Percentiles rank a stretch among this genome's conserved stretches.
Evolutionary conservation across 1,140 invertebrate species (phyloP).

Genomic region (Monomorium pharaonis): DNA sequence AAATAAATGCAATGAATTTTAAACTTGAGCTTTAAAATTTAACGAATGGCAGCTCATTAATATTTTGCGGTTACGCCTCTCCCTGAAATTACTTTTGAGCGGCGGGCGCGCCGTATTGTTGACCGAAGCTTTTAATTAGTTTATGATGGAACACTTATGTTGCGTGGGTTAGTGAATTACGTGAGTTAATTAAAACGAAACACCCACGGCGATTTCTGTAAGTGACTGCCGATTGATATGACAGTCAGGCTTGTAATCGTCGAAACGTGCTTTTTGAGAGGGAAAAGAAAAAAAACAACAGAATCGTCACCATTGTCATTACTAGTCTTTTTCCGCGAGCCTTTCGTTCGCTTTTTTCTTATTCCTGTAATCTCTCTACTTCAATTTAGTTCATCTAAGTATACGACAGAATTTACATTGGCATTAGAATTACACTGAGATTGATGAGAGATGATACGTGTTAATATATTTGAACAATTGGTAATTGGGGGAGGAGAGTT

Average conservation of each 20-base stretch:
- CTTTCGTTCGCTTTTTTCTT: neutral
- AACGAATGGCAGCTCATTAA: slow-evolving; percentile 8
- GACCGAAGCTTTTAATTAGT: slow-evolving; percentile 49
- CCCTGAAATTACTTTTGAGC: slow-evolving; percentile 28
- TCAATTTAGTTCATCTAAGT: neutral
- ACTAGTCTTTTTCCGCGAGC: slow-evolving; percentile 11
- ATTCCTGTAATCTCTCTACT: neutral
- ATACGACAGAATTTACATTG: neutral
- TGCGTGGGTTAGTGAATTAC: neutral
- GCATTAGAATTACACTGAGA: neutral
- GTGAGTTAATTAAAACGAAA: slow-evolving; percentile 56
- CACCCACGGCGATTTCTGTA: slow-evolving; percentile 36
- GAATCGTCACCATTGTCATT: slow-evolving; percentile 24
- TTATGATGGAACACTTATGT: slow-evolving; percentile 32
- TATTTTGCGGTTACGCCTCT: neutral
- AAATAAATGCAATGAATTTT: slow-evolving; percentile 25
- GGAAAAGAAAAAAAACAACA: neutral
- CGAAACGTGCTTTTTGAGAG: neutral
- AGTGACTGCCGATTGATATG: slow-evolving; percentile 36
- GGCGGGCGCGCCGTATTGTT: neutral
- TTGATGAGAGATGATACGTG: neutral
- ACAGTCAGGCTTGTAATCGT: slow-evolving; percentile 16
- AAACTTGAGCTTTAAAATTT: slow-evolving; percentile 4
- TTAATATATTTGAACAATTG: neutral
- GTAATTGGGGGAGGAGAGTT: neutral